phyloP scores from a whole-genome alignment of 2,888 invertebrate species.

The Cryptocheilus praepositus region DNA sequence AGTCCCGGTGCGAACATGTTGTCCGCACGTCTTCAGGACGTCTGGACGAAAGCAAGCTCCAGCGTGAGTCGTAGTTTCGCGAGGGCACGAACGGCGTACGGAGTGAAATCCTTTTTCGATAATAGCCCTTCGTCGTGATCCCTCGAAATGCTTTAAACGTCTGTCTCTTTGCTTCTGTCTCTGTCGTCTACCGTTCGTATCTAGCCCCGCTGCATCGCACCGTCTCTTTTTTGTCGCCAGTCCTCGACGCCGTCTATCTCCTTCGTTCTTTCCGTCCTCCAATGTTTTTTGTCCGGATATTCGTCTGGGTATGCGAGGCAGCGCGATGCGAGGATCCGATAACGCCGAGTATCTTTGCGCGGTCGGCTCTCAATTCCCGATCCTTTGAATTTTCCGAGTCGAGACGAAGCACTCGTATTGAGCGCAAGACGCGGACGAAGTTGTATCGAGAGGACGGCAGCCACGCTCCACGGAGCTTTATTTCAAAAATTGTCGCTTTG shows the following conservation, averaged over 20 bases:
- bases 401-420: conserved; percentile 21
- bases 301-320: conserved; percentile 25
- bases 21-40: too few species aligned
- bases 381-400: conserved; percentile 42
- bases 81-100: conserved; percentile 24
- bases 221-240: background rate
- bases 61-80: background rate
- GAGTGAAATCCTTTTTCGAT: conserved; percentile 49
- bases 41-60: too few species aligned
- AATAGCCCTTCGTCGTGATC: conserved; percentile 44
- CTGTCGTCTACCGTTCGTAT: conserved; percentile 1
- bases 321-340: conserved; percentile 44
- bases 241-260: background rate
- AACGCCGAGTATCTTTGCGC: conserved; percentile 44
- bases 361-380: conserved; percentile 18
- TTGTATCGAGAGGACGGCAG: conserved; percentile 26
- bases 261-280: background rate
- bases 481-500: background rate
- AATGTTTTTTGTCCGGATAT: conserved; percentile 28
- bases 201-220: background rate
- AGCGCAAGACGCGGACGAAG: conserved; percentile 35
- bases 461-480: conserved; percentile 30
- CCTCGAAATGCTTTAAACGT: conserved; percentile 43
- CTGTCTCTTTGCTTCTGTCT: conserved; percentile 8
- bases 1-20: too few species aligned